These are phyloP conservation scores for Ciconia boyciana DNA, from an alignment of 2,113 vertebrate species.

Conservation along the genomic window DNA sequence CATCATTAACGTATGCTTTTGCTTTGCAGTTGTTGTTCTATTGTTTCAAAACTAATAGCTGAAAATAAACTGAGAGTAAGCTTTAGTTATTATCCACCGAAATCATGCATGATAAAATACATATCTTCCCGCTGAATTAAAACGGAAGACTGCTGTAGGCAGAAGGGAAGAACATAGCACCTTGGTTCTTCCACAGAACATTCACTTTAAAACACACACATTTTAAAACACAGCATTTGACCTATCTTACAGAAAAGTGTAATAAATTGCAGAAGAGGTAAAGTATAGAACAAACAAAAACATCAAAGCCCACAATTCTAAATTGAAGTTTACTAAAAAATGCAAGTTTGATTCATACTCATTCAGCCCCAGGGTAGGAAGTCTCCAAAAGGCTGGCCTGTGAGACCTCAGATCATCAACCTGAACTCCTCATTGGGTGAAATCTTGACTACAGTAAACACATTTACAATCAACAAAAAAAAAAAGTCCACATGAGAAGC, in stretches of 20 bases:
- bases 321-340: not conserved
- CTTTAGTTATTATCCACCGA: not conserved
- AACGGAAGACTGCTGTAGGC: not conserved
- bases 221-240: not conserved
- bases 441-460: not conserved
- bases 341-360: not conserved
- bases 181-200: fast-evolving
- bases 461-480: not conserved
- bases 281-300: not conserved
- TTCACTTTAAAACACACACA: not conserved
- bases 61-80: not conserved
- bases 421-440: not conserved
- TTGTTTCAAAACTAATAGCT: not conserved
- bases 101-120: not conserved
- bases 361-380: not conserved
- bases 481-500: not conserved
- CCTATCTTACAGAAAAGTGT: not conserved
- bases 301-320: not conserved
- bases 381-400: not conserved
- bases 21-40: not conserved
- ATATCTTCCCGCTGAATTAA: not conserved
- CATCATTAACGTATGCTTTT: not conserved
- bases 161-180: not conserved
- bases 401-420: not conserved
- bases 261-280: not conserved